Evolutionary conservation across 2,888 invertebrate species (phyloP).

Genomic region (Melieria picta): DNA sequence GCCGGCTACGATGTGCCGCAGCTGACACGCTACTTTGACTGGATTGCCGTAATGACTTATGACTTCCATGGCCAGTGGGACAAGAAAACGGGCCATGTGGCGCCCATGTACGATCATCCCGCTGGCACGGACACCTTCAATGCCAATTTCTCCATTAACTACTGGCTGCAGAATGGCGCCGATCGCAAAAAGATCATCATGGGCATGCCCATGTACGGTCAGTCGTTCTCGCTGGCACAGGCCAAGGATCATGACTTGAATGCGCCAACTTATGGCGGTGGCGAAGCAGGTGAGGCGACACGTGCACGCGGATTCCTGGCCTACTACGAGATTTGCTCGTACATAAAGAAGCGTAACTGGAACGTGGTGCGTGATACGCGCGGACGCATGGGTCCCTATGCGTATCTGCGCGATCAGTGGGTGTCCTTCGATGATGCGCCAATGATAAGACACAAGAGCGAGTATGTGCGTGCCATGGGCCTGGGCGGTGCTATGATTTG

Average conservation of each 20-base stretch:
- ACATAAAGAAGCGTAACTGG: slow-evolving; percentile 80
- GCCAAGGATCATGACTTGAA: slow-evolving; percentile 74
- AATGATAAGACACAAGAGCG: slow-evolving; percentile 85
- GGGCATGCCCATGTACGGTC: slow-evolving; percentile 91
- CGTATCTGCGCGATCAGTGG: slow-evolving; percentile 85
- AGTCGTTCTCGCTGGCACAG: slow-evolving; percentile 84
- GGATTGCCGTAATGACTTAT: slow-evolving; percentile 92
- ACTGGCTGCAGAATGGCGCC: slow-evolving; percentile 87
- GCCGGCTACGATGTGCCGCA: slow-evolving; percentile 84
- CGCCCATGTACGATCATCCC: slow-evolving; percentile 84
- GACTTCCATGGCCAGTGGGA: slow-evolving; percentile 95
- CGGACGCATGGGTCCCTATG: slow-evolving; percentile 89
- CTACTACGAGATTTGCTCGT: slow-evolving; percentile 90
- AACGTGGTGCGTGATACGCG: slow-evolving; percentile 79
- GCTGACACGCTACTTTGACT: slow-evolving; percentile 81
- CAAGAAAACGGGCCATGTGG: slow-evolving; percentile 88
- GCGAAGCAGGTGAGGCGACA: slow-evolving; percentile 89
- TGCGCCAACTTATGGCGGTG: slow-evolving; percentile 83
- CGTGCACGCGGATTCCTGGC: slow-evolving; percentile 87
- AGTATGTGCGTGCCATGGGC: slow-evolving; percentile 81
- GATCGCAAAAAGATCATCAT: slow-evolving; percentile 80
- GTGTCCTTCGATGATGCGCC: slow-evolving; percentile 90
- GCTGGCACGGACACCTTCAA: slow-evolving; percentile 81
- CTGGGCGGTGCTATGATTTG: slow-evolving; percentile 90
- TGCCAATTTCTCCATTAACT: slow-evolving; percentile 86